phyloP scores from a whole-genome alignment of 2,797 vertebrate species.

The Columba guinea region DNA sequence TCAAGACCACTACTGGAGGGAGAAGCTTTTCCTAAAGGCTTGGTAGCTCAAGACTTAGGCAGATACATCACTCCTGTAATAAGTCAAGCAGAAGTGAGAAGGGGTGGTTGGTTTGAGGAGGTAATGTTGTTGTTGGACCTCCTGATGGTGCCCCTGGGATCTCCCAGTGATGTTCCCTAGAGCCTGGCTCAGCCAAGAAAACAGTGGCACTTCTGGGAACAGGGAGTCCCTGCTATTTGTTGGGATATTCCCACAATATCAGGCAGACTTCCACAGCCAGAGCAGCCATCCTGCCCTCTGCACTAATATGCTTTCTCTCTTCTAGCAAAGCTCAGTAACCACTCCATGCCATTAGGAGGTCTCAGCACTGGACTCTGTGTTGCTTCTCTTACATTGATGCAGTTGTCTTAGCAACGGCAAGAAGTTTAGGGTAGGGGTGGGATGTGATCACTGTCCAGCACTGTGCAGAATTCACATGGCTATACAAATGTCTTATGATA shows the following conservation, averaged over 20 bases:
- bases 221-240: neutral
- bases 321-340: neutral
- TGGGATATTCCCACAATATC: neutral
- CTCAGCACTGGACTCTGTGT: neutral
- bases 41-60: neutral
- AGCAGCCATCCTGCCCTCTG: neutral
- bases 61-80: neutral
- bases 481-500: neutral
- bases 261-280: neutral
- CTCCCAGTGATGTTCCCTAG: neutral
- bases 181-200: neutral
- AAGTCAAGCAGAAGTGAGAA: neutral
- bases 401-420: neutral
- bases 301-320: neutral
- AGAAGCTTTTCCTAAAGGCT: neutral
- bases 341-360: neutral
- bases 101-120: neutral
- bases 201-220: neutral
- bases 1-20: neutral
- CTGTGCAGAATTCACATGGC: neutral
- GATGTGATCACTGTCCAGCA: neutral
- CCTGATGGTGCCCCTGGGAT: neutral
- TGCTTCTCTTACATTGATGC: neutral
- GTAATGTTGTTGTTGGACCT: neutral
- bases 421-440: neutral